Conservation (phyloP, 2,888 invertebrate species). For the Sepioteuthis lessoniana region DNA sequence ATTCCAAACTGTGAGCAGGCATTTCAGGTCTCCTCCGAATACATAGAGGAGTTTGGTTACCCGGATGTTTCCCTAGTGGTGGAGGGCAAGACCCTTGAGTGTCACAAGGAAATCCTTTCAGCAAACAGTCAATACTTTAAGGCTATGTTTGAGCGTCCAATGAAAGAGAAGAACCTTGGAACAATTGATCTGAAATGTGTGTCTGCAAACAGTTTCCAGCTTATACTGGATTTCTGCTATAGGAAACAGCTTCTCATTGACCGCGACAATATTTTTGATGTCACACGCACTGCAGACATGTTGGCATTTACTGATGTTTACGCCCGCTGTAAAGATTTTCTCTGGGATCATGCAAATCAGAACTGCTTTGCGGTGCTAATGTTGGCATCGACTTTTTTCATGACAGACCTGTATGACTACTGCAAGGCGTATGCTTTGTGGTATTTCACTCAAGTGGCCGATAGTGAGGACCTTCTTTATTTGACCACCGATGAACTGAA, state of each 20-base stretch:
- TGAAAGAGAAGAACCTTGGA: background rate
- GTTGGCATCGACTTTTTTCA: constrained; percentile 40
- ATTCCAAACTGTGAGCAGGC: background rate
- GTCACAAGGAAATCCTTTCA: constrained; percentile 16
- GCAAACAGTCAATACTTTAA: constrained; percentile 35
- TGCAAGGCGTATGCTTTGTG: constrained; percentile 46
- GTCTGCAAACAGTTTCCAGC: background rate
- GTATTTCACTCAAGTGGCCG: constrained; percentile 45
- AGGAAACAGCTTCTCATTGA: constrained; percentile 2
- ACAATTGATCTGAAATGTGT: constrained; percentile 41
- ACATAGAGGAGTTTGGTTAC: background rate
- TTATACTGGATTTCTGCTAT: constrained; percentile 36
- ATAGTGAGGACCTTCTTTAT: background rate
- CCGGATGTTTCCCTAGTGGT: background rate
- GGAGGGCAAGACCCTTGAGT: background rate
- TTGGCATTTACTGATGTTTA: constrained; percentile 40
- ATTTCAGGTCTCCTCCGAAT: constrained; percentile 1
- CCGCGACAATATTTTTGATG: constrained; percentile 47
- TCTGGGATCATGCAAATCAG: background rate
- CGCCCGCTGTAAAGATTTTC: constrained; percentile 42
- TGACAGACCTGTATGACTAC: constrained; percentile 41
- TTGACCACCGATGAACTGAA: background rate
- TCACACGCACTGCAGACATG: constrained; percentile 43
- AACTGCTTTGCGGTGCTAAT: constrained; percentile 47
- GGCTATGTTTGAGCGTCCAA: constrained; percentile 38